phyloP scores from a whole-genome alignment of 2,888 invertebrate genomes.

The Amitus sp. region DNA sequence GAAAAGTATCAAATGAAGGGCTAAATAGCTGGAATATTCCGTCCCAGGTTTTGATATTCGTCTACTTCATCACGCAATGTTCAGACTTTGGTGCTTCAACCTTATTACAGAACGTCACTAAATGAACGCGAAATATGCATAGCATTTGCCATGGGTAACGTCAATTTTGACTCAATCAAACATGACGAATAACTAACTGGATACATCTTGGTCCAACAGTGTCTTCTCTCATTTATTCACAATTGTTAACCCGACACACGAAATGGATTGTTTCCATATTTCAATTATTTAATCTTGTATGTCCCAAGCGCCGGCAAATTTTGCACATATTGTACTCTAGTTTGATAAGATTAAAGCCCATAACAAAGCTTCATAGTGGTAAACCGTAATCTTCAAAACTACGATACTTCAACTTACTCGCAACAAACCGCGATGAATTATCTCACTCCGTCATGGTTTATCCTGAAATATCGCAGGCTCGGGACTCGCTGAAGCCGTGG shows the following conservation, averaged over 20 bases:
- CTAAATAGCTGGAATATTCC: no score
- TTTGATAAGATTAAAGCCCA: background rate
- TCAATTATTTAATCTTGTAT: background rate
- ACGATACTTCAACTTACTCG: background rate
- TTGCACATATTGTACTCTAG: background rate
- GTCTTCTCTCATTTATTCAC: background rate
- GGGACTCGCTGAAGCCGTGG: no score
- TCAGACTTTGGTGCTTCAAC: no score
- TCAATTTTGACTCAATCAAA: background rate
- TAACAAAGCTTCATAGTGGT: background rate
- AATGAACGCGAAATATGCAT: background rate
- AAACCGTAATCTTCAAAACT: slow-evolving; percentile 5
- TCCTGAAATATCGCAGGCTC: background rate
- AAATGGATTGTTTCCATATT: background rate
- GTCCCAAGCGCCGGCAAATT: background rate
- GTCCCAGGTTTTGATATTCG: no score
- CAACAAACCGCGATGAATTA: background rate
- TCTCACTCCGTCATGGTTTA: background rate
- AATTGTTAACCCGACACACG: background rate
- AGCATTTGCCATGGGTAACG: background rate
- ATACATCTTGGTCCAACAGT: background rate
- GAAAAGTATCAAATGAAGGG: no score
- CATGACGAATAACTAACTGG: background rate
- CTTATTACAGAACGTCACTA: background rate
- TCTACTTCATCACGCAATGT: background rate